Evolutionary conservation across 2,797 vertebrate genomes (phyloP), one percentile per base, ranked within the genome.

Genomic region (Microchirus variegatus): DNA sequence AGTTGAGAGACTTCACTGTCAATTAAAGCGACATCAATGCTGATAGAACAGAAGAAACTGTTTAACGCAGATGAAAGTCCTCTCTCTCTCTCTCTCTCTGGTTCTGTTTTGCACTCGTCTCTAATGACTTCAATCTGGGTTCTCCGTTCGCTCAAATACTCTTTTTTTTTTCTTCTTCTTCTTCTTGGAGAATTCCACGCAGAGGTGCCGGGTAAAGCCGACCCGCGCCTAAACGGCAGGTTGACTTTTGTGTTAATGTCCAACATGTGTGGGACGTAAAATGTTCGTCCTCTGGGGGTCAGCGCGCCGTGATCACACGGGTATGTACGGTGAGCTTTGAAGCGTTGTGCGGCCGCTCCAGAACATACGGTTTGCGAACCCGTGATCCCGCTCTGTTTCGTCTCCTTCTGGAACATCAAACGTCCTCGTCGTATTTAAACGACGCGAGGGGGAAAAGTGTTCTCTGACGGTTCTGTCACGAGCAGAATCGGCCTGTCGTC

Each of bases 191-290:
- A 10, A 9, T 54, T 65, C 67, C 2, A 37, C n/a, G 9, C 42
- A 49, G 38, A 63, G 15, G 31, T n/a, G 10, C 51, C 54, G 14
- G 40, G 49, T 47, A 10, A 3, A 56, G 74, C 55, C 55, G 47
- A 16, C 5, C 53, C 22, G 36, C 40, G 55, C 36, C 19, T 56
- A 41, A n/a, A 10, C 9, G 67, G 43, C 64, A 63, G 17, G 10
- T 53, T 59, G 15, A 58, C 46, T 46, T 55, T 45, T 44, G 15
- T 19, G 22, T 51, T 61, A 70, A 83, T 38, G 14, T 17, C 59
- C 65, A 71, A 72, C 79, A 79, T 62, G 50, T 80, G 79, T 70
- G 78, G n/a, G n/a, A n/a, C n/a, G n/a, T n/a, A n/a, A n/a, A n/a
- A n/a, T n/a, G n/a, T n/a, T n/a, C n/a, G n/a, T n/a, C 41, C 3